phyloP scores from a whole-genome alignment of 1,140 invertebrate genomes.

The Drosophila virilis region DNA sequence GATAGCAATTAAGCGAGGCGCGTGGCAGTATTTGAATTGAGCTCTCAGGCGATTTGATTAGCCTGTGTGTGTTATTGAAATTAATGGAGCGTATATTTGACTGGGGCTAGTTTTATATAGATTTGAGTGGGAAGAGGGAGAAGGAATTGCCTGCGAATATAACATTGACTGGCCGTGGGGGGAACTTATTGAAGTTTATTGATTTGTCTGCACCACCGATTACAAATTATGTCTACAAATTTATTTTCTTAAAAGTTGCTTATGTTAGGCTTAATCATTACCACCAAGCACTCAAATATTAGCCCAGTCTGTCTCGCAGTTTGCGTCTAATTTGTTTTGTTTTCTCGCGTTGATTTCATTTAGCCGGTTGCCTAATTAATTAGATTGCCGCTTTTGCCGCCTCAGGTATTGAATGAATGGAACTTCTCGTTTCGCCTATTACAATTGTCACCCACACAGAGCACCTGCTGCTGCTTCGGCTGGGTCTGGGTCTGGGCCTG shows the following conservation, averaged over 20 bases:
- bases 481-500: background rate
- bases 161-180: constrained; percentile 35
- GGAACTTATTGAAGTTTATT: constrained; percentile 30
- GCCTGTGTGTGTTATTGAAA: constrained; percentile 62
- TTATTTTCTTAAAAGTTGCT: constrained; percentile 16
- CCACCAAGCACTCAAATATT: background rate
- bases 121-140: background rate
- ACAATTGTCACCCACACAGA: constrained; percentile 25
- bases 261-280: constrained; percentile 20
- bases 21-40: constrained; percentile 41
- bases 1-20: constrained; percentile 74
- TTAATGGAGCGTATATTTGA: constrained; percentile 60
- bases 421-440: constrained; percentile 2
- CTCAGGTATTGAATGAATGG: constrained; percentile 33
- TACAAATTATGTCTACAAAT: constrained; percentile 36
- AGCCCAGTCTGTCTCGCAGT: constrained; percentile 17
- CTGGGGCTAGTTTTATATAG: constrained; percentile 16
- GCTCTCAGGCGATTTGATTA: constrained; percentile 64
- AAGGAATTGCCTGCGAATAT: constrained; percentile 45
- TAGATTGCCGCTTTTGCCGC: constrained; percentile 48
- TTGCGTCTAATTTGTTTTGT: constrained; percentile 44
- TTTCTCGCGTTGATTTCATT: constrained; percentile 48
- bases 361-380: constrained; percentile 55
- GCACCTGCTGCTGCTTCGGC: background rate
- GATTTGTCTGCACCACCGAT: constrained; percentile 48